phyloP scores from a whole-genome alignment of 2,888 invertebrate species.

The Alentia gelatinosa region DNA sequence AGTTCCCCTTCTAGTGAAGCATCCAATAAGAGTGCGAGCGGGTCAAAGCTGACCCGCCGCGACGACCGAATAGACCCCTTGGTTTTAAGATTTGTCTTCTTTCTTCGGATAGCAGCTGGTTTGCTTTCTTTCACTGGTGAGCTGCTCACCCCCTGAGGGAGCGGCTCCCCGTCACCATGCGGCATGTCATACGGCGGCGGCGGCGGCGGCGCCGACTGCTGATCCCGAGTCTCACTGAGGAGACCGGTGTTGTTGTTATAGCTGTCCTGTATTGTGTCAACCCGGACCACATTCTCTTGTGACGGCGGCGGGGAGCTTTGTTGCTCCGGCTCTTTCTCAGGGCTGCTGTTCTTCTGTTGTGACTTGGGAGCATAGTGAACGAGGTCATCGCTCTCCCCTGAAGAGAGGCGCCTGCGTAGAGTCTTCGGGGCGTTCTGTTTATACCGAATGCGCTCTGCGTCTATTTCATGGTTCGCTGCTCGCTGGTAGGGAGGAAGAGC shows the following conservation, averaged over 20 bases:
- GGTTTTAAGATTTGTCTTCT: conserved; percentile 82
- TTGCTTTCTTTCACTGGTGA: neutral
- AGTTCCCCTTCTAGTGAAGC: conserved; percentile 98
- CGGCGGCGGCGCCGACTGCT: neutral
- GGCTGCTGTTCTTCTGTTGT: neutral
- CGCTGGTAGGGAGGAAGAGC: neutral
- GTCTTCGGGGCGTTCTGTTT: conserved; percentile 75
- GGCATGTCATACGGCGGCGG: neutral
- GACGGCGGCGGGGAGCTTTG: neutral
- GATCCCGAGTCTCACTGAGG: neutral
- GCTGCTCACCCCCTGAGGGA: neutral
- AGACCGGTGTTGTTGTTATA: neutral
- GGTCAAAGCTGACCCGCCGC: conserved; percentile 95
- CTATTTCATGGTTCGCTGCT: conserved; percentile 51
- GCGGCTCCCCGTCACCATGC: conserved; percentile 12
- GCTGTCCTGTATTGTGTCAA: conserved; percentile 44
- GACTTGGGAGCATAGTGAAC: neutral
- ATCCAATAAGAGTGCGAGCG: conserved; percentile 95
- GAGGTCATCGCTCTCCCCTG: conserved; percentile 74
- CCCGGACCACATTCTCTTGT: neutral
- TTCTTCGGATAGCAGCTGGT: conserved; percentile 44
- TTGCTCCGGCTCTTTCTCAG: neutral
- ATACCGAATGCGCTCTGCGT: conserved; percentile 57
- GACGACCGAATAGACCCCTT: conserved; percentile 73
- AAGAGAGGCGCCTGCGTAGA: conserved; percentile 75